Base-by-base conservation (phyloP, 2,888 invertebrate species). In the Lithodes maja region DNA sequence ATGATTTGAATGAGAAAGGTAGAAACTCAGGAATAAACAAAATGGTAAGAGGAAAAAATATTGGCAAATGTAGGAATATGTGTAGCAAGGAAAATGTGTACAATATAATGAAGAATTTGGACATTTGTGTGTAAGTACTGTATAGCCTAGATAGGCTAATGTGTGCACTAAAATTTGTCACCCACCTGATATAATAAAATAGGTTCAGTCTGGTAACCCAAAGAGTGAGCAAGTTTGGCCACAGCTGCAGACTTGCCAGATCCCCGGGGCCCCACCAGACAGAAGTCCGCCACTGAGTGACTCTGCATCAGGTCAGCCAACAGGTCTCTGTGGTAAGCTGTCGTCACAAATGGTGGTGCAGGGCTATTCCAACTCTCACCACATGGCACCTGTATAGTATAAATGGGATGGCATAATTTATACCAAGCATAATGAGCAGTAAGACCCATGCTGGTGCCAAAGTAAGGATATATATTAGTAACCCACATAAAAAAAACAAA, bases 181-280 rank as follows among this genome's bases (percentile, higher is more conserved):
- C 90, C 92, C 93, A 95, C 95, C 94, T 96, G 98, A 94, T 98
- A 99, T 2, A 99, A 94, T 90, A 98, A 97, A 94, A 99, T 97
- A 33, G 97, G 97, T 94, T 98, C 98, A 90, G 97, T 94, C 68
- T 96, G 95, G 93, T 97, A 97, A 53, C 96, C 96, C 9, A 98
- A 94, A 92, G 96, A 93, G 89, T 96, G 95, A 0, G 98, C 96
- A 90, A 99, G 95, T 94, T 97, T 96, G 83, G 95, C 95, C 0
- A 98, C 95, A 1, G 98, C 94, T 1, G 96, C 95, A 90, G 97
- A 97, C 94, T 99, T 99, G 0, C 99, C 99, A 93, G 98, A 97
- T 71, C 99, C 99, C 94, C 96, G 96, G 90, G 97, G 96, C 81
- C 99, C 97, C 92, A 99, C 95, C 55, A 99, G 94, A 94, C 98